Conservation (phyloP, 2,113 vertebrate species). For the Callithrix jacchus region DNA sequence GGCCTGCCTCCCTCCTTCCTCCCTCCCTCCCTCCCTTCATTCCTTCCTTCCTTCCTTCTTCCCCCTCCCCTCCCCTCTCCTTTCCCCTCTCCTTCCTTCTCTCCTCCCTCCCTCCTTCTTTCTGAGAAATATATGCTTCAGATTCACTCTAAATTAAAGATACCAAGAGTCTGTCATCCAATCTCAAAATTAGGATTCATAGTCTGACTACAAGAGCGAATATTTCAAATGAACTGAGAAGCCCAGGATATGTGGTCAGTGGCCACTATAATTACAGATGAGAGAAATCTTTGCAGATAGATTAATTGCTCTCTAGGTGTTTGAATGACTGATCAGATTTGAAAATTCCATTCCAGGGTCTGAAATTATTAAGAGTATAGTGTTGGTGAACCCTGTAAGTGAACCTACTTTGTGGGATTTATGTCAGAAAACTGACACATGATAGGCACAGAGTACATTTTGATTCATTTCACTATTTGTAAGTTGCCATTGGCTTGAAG, state of each 20-base stretch:
- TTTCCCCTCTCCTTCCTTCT: fast-evolving
- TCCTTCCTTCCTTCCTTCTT: fast-evolving
- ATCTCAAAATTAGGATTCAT: neutral
- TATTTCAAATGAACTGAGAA: neutral
- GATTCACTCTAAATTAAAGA: neutral
- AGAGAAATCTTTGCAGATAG: neutral
- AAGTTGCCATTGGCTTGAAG: neutral
- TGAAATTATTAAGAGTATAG: neutral
- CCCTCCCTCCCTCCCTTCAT: fast-evolving
- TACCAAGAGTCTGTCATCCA: neutral
- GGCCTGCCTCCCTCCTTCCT: fast-evolving
- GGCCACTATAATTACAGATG: neutral
- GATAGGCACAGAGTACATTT: neutral
- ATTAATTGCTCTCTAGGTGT: neutral
- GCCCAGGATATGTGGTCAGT: neutral
- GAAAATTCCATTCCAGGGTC: neutral
- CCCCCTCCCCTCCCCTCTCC: fast-evolving
- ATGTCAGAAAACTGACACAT: neutral
- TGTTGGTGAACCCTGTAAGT: neutral
- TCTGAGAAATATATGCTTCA: neutral
- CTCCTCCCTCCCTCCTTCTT: fast-evolving
- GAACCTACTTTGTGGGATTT: neutral
- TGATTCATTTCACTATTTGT: neutral
- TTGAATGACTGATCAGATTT: neutral
- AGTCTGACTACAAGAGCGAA: conserved; percentile 29